Evolutionary conservation across 2,113 vertebrate species (phyloP).

Genomic region (Mobula birostris): DNA sequence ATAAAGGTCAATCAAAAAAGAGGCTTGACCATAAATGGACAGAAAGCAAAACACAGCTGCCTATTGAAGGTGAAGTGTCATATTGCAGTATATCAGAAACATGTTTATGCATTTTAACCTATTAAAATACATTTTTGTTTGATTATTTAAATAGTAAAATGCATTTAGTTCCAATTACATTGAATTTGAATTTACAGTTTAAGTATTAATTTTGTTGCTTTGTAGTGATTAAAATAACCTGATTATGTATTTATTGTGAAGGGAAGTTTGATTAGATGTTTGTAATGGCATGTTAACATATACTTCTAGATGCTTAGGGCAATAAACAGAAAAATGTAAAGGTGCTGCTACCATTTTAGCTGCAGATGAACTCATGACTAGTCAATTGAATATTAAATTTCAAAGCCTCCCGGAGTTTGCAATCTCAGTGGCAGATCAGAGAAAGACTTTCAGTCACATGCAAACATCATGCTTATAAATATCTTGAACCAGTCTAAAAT

Average conservation of each 20-base stretch:
- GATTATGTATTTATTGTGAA: background rate
- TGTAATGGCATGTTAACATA: background rate
- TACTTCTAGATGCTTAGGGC: background rate
- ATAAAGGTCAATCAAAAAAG: conserved; percentile 22
- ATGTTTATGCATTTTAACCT: background rate
- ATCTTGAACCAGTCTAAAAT: conserved; percentile 21
- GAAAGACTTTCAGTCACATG: conserved; percentile 21
- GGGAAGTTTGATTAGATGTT: background rate
- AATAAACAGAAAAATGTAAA: background rate
- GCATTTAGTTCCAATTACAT: background rate
- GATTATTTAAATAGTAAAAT: background rate
- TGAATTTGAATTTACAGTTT: background rate
- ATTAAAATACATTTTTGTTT: background rate
- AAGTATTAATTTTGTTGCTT: background rate
- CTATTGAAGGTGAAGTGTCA: background rate
- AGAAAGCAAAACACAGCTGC: background rate
- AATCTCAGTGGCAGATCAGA: conserved; percentile 22
- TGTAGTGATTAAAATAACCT: background rate
- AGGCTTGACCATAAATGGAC: conserved; percentile 4
- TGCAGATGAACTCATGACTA: conserved; percentile 14
- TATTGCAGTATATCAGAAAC: background rate
- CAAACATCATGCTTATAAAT: conserved; percentile 23
- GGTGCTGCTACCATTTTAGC: background rate
- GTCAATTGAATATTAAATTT: background rate
- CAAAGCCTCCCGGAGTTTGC: conserved; percentile 22